A percentile compares a stretch with the other conserved stretches of the same genome.
These are phyloP conservation scores for Centropus bengalensis DNA, from an alignment of 2,113 vertebrate genomes.

Conservation along the genomic window DNA sequence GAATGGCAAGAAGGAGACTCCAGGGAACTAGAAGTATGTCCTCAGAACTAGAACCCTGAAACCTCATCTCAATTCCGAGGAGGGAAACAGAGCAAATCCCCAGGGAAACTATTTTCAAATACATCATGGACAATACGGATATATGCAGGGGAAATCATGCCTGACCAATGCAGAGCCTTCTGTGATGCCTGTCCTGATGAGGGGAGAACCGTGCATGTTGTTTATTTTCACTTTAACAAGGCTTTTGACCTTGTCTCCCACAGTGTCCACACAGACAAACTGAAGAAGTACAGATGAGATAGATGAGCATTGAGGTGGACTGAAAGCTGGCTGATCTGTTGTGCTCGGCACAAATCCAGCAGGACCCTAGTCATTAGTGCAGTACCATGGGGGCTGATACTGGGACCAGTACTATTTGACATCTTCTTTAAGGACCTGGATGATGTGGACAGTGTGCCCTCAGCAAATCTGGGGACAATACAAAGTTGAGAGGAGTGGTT, in stretches of 20 bases:
- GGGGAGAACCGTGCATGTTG: background rate
- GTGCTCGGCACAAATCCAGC: background rate
- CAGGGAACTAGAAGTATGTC: background rate
- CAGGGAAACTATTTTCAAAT: background rate
- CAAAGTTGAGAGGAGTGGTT: background rate
- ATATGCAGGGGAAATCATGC: background rate
- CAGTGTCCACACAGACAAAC: background rate
- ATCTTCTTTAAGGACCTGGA: background rate
- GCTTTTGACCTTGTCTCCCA: background rate
- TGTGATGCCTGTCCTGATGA: background rate
- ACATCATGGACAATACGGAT: background rate
- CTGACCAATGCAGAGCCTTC: background rate
- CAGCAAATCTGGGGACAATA: background rate
- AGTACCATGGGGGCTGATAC: background rate
- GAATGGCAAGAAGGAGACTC: background rate
- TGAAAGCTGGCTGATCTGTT: background rate
- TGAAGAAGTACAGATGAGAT: background rate
- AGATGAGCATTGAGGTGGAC: background rate
- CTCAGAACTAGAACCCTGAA: background rate
- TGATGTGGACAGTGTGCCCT: background rate
- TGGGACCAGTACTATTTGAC: background rate
- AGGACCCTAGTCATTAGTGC: background rate
- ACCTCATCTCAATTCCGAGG: background rate
- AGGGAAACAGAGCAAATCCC: background rate
- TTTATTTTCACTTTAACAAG: background rate